Evolutionary conservation across 2,113 vertebrate genomes (phyloP).

Genomic region (Acanthisitta chloris): DNA sequence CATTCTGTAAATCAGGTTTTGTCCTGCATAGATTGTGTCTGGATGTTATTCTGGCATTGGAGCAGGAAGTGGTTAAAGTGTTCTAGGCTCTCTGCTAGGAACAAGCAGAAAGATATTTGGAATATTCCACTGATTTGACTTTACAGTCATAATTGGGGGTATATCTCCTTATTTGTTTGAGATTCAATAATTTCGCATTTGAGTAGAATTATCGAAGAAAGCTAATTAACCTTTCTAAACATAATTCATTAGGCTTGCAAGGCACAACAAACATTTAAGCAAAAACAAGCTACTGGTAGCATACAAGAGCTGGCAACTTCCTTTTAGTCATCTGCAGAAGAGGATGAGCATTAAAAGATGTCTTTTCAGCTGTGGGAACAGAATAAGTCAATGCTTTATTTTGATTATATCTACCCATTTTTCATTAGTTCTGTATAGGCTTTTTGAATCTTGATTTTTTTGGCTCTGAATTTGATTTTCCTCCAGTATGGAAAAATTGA

Average conservation of each 20-base stretch:
- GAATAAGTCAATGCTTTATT: neutral
- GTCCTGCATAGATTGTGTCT: neutral
- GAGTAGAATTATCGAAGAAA: neutral
- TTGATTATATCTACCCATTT: neutral
- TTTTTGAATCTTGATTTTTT: constrained; percentile 4
- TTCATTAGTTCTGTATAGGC: neutral
- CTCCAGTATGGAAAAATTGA: neutral
- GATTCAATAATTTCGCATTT: neutral
- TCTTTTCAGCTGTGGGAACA: neutral
- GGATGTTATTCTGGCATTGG: neutral
- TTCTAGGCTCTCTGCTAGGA: neutral
- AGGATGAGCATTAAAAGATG: neutral
- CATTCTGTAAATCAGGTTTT: neutral
- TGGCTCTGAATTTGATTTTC: neutral
- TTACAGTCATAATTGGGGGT: neutral
- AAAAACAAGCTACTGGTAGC: neutral
- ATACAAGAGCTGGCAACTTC: neutral
- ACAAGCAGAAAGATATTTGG: neutral
- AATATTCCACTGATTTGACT: neutral
- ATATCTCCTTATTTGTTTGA: neutral
- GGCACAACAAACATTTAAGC: neutral
- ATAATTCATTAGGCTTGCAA: neutral
- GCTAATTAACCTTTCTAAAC: constrained; percentile 20
- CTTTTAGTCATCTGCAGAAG: neutral
- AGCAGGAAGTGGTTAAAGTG: neutral